Evolutionary conservation across 1,140 invertebrate genomes (phyloP).

Genomic region (Drosophila lini): DNA sequence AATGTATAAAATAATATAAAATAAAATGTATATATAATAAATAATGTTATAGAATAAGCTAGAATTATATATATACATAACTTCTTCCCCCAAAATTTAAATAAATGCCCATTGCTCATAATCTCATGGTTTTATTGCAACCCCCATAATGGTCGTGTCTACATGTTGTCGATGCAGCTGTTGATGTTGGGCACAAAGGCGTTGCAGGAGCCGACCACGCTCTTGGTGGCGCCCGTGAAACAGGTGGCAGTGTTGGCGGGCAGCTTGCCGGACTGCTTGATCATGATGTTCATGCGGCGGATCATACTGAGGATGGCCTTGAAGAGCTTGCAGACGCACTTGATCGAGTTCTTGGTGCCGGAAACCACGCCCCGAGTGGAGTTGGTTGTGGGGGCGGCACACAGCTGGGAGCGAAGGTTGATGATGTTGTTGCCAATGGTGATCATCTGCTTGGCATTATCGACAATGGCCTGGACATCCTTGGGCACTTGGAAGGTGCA

Average conservation of each 20-base stretch:
- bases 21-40: no score
- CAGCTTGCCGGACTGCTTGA: conserved; percentile 34
- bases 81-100: no score
- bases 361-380: not conserved
- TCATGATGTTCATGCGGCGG: conserved; percentile 27
- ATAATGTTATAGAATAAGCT: no score
- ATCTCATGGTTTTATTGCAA: conserved; percentile 30
- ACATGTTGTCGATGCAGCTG: conserved; percentile 25
- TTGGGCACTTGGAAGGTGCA: conserved; percentile 51
- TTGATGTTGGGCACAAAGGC: conserved; percentile 47
- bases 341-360: not conserved
- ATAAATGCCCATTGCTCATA: conserved; percentile 19
- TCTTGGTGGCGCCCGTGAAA: conserved; percentile 36
- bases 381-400: conserved; percentile 3
- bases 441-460: conserved; percentile 39
- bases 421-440: conserved; percentile 38
- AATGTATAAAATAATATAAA: no score
- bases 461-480: conserved; percentile 46
- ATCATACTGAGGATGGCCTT: conserved; percentile 15
- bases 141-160: not conserved
- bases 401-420: conserved; percentile 29
- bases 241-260: conserved; percentile 47
- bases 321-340: conserved; percentile 22
- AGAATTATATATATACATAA: no score
- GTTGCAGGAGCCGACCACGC: conserved; percentile 28